These are phyloP conservation scores for Stictonetta naevosa DNA, from an alignment of 2,113 vertebrate genomes.

Conservation along the genomic window DNA sequence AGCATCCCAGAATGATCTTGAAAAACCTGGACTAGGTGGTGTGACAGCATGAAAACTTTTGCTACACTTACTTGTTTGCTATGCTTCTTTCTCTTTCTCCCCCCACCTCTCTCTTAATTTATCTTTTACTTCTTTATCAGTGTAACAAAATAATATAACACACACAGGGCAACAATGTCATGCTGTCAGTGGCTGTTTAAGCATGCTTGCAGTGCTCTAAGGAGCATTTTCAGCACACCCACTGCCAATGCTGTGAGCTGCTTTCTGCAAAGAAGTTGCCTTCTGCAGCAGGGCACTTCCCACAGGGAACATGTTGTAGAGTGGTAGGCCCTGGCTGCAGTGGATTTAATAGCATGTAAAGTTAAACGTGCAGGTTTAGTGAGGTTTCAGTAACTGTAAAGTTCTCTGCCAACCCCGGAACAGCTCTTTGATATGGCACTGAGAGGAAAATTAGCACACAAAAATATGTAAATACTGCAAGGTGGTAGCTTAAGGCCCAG, in stretches of 20 bases:
- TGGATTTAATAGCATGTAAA: neutral
- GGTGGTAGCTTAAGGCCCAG: neutral
- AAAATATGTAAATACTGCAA: neutral
- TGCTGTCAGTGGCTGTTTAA: rapidly evolving
- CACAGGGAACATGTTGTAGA: neutral
- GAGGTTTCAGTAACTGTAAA: neutral
- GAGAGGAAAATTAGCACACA: neutral
- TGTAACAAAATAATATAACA: neutral
- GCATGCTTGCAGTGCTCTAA: neutral
- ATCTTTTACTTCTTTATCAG: neutral
- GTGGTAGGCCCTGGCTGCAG: neutral
- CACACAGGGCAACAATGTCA: neutral
- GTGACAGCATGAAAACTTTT: neutral
- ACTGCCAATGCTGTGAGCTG: neutral
- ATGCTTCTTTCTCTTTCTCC: neutral
- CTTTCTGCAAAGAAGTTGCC: neutral
- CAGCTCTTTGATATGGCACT: neutral
- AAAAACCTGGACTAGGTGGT: neutral
- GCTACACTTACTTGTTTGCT: neutral
- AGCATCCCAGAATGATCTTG: neutral
- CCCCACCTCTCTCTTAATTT: neutral
- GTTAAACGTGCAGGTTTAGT: neutral
- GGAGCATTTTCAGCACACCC: neutral
- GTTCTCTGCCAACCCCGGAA: neutral
- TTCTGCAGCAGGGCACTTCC: neutral